These are phyloP conservation scores for Sanderia malayensis DNA, from an alignment of 30 jellyfish, hydroid and myxozoan species.

Conservation along the genomic window DNA sequence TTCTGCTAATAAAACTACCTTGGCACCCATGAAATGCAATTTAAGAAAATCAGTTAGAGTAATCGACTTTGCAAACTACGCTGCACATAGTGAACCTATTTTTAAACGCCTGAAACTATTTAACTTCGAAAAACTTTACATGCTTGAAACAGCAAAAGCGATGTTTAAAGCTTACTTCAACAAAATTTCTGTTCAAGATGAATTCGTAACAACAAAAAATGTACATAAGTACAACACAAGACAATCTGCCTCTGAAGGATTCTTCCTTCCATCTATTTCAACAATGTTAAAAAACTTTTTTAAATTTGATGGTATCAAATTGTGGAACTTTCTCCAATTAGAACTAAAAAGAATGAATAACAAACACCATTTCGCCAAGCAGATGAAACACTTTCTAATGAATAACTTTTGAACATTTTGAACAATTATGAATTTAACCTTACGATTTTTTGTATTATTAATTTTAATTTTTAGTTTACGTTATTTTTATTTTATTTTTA, in stretches of 20 bases:
- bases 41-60: too few species aligned
- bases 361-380: conserved; percentile 19
- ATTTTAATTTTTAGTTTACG: background rate
- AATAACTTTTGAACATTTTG: conserved; percentile 7
- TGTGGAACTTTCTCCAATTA: too few species aligned
- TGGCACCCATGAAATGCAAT: too few species aligned
- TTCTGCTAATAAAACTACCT: too few species aligned
- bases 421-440: background rate
- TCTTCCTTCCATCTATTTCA: conserved; percentile 8
- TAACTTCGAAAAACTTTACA: too few species aligned
- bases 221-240: conserved; percentile 19
- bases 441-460: too few species aligned
- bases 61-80: too few species aligned
- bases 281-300: conserved; percentile 2
- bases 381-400: conserved; percentile 18
- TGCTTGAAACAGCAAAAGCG: too few species aligned
- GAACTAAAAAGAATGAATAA: too few species aligned
- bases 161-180: too few species aligned
- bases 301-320: background rate
- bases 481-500: too few species aligned
- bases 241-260: conserved; percentile 18
- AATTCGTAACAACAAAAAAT: conserved; percentile 11
- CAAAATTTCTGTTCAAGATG: too few species aligned
- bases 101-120: background rate
- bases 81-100: conserved; percentile 2